Evolutionary conservation across 2,113 vertebrate genomes (phyloP), one percentile per base, ranked within the genome.

Genomic region (Periophthalmodon schlosseri): DNA sequence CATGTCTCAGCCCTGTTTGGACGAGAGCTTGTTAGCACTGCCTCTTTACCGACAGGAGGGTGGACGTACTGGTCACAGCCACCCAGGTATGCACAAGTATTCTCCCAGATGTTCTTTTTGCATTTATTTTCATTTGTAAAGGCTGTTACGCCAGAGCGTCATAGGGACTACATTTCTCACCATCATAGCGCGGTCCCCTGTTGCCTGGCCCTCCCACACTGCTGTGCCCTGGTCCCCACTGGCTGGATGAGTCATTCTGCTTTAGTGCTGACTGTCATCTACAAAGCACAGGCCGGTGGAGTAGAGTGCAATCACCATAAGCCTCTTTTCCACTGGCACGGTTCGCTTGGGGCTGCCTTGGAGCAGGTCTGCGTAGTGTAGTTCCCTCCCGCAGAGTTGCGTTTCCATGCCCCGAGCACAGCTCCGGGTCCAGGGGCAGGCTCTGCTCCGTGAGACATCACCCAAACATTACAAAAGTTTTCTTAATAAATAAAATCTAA

Each of bases 31-130:
- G 39, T 44, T 44, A 44, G 39, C 9, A 44, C 39, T 44, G 39
- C 39, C 39, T 44, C 39, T 44, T 44, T 68, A 77, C 14, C 64
- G 74, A 73, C 68, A 72, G 33, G 46, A 61, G 67, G 69, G 79
- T 24, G 14, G 44, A 46, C n/a, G 36, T 36, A 7, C 21, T 44
- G 39, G 39, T 44, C 39, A 10, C 39, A 44, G 39, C 68, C 46
- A 65, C 69, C 49, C 71, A 76, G 74, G 44, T 39, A 33, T 23
- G 7, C 21, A 24, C 66, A 24, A 24, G n/a, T 33, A 46, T 46
- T 33, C 0, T 36, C 6, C 39, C 5, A 20, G 23, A 28, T 36
- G 52, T 20, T 15, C 16, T 34, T 14, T 61, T 36, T 64, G 33
- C 33, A 36, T 36, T 64, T 18, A 33, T 36, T 33, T 64, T 36